Percentiles rank a stretch among this genome's conserved stretches.
Evolutionary conservation across 2,797 vertebrate species (phyloP).

Genomic region (Microctenopoma lineatum): DNA sequence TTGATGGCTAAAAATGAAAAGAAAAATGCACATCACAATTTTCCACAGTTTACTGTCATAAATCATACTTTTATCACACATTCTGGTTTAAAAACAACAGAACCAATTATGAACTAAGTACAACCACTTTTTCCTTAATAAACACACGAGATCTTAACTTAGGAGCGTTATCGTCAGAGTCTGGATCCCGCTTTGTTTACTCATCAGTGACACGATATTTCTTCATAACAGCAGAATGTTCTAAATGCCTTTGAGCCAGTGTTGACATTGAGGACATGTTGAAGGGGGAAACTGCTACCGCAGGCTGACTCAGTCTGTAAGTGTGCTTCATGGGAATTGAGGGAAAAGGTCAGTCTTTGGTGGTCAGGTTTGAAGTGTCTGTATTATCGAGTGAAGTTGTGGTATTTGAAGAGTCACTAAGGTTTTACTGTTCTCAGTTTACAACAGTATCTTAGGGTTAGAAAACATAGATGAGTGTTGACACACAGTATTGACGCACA

Average conservation of each 20-base stretch:
- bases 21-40: not conserved
- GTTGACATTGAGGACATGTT: slow-evolving; percentile 31
- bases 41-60: not conserved
- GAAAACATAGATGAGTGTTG: slow-evolving; percentile 30
- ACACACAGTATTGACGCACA: slow-evolving; percentile 43
- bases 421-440: slow-evolving; percentile 24
- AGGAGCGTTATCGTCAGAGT: slow-evolving; percentile 1
- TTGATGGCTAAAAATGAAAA: not conserved
- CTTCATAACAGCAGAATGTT: slow-evolving; percentile 19
- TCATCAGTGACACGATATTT: slow-evolving; percentile 22
- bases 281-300: not conserved
- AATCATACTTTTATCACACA: not conserved
- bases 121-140: not conserved
- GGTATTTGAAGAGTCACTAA: not conserved
- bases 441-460: slow-evolving; percentile 15
- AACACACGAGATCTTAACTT: slow-evolving; percentile 1
- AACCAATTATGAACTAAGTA: not conserved
- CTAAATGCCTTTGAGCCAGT: slow-evolving; percentile 29
- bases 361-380: not conserved
- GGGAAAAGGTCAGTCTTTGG: not conserved
- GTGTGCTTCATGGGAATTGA: not conserved
- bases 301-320: not conserved
- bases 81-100: not conserved
- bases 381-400: not conserved
- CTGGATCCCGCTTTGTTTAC: not conserved